Conservation (phyloP, 2,113 vertebrate genomes). For the Zosterops borbonicus region DNA sequence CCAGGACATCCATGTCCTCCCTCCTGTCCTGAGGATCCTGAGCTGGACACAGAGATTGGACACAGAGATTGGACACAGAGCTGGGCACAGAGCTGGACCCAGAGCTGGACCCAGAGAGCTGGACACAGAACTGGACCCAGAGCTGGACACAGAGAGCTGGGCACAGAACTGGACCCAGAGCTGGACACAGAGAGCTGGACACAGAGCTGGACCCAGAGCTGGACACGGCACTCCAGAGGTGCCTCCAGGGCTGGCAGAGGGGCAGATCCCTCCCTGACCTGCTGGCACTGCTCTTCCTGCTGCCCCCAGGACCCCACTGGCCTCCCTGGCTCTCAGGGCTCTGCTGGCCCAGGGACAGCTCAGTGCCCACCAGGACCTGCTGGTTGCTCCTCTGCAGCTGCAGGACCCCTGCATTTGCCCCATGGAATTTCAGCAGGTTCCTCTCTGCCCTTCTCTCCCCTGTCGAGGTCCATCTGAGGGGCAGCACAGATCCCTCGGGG, state of each 20-base stretch:
- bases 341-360: neutral
- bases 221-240: neutral
- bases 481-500: neutral
- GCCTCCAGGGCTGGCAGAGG: neutral
- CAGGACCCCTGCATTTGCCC: neutral
- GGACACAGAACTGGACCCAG: no score
- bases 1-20: neutral
- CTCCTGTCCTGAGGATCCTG: neutral
- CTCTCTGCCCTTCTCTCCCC: neutral
- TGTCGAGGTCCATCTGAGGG: neutral
- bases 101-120: no score
- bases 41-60: neutral
- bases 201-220: neutral
- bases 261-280: neutral
- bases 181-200: no score
- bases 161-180: no score
- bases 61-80: neutral
- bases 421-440: neutral
- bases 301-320: accelerated
- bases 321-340: neutral
- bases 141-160: no score
- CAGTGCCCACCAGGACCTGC: neutral
- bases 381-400: neutral
- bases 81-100: neutral
- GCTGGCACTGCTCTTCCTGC: neutral